These are phyloP conservation scores for Oryzias javanicus DNA, from an alignment of 2,113 vertebrate genomes.

Conservation along the genomic window DNA sequence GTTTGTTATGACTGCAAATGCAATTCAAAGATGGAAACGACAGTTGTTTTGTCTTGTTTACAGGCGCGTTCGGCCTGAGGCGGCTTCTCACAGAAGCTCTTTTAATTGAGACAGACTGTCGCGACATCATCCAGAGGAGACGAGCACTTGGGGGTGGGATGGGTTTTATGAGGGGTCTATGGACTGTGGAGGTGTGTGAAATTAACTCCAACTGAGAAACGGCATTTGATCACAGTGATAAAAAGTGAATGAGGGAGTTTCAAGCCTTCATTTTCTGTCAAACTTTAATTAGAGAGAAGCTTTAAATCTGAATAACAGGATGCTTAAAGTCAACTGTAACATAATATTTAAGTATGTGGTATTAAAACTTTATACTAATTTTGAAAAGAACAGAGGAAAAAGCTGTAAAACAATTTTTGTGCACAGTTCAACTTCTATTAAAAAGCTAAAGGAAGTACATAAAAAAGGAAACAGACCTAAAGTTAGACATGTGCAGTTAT, in stretches of 20 bases:
- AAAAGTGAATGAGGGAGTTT: conserved; percentile 16
- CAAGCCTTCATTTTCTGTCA: conserved; percentile 21
- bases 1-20: too few species aligned
- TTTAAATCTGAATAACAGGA: conserved; percentile 18
- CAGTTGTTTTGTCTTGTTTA: conserved; percentile 22
- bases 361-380: too few species aligned
- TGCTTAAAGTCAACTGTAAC: not conserved
- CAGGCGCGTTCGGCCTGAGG: conserved; percentile 9
- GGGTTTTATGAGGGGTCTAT: conserved; percentile 30
- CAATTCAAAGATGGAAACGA: conserved; percentile 11
- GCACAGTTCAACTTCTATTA: too few species aligned
- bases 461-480: too few species aligned
- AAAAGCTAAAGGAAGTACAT: too few species aligned
- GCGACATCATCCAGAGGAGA: conserved; percentile 22
- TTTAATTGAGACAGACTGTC: conserved; percentile 25
- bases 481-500: too few species aligned
- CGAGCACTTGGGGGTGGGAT: not conserved
- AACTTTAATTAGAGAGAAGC: conserved; percentile 37
- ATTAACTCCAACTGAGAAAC: conserved; percentile 35
- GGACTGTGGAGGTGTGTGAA: conserved; percentile 24
- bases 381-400: not conserved
- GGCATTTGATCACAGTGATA: conserved; percentile 42
- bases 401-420: not conserved
- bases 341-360: too few species aligned
- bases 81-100: conserved; percentile 8